Conservation (phyloP, 37 sponge, comb jelly and placozoan genomes). For the Beroe forskalii region DNA sequence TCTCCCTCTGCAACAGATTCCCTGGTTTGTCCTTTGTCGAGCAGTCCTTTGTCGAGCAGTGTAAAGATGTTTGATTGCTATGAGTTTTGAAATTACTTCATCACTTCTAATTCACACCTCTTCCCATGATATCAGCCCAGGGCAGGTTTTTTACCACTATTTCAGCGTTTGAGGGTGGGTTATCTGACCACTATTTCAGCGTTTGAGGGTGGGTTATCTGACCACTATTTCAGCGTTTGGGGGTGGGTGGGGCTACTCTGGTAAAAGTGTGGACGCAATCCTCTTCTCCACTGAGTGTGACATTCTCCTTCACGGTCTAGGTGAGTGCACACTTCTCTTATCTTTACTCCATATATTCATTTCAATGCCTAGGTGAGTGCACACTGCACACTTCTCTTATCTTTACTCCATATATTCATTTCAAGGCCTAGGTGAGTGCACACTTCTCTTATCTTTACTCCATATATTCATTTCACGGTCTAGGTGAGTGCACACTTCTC, state of each 20-base stretch:
- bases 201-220: slow-evolving; percentile 78
- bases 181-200: no score
- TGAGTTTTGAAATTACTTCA: no score
- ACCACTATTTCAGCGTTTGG: slow-evolving; percentile 70
- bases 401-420: slow-evolving; percentile 78
- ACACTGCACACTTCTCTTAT: slow-evolving; percentile 77
- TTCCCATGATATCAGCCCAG: no score
- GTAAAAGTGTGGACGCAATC: slow-evolving; percentile 79
- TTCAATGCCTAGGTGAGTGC: slow-evolving; percentile 72
- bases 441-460: no score
- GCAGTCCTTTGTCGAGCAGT: no score
- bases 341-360: no score
- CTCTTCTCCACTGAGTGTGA: slow-evolving; percentile 76
- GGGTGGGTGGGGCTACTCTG: slow-evolving; percentile 87
- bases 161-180: no score
- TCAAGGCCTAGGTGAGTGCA: slow-evolving; percentile 75
- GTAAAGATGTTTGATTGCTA: no score
- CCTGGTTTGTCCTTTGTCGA: not conserved
- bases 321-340: not conserved
- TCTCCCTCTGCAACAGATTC: slow-evolving; percentile 30
- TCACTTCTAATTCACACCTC: no score
- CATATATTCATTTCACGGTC: no score
- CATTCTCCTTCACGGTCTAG: slow-evolving; percentile 82
- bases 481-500: no score
- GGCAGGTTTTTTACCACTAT: no score